Evolutionary conservation across 2,888 invertebrate species (phyloP).

Genomic region (Microplitis deprimator): DNA sequence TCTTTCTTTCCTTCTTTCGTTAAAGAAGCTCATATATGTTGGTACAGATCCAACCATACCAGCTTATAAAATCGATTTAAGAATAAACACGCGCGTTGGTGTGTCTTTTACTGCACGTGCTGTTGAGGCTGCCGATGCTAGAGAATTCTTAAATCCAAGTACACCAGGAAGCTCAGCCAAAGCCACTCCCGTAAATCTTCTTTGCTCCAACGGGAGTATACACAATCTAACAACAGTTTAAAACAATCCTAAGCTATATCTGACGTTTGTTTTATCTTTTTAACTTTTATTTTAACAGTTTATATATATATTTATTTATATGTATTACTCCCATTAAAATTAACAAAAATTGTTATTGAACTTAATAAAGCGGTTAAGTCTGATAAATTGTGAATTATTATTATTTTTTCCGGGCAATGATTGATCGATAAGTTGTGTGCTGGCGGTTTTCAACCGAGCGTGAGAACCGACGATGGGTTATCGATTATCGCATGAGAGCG

Average conservation of each 20-base stretch:
- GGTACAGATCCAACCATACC: not conserved
- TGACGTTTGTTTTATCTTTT: conserved; percentile 1
- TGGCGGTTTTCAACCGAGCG: conserved; percentile 25
- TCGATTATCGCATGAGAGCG: conserved; percentile 26
- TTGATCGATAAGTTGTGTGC: conserved; percentile 27
- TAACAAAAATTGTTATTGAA: not conserved
- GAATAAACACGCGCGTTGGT: conserved; percentile 2
- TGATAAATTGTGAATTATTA: not conserved
- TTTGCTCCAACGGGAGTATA: not conserved
- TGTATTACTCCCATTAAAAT: not conserved
- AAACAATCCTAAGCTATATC: not conserved
- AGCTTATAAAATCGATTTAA: not conserved
- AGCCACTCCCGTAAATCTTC: conserved; percentile 20
- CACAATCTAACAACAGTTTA: not conserved
- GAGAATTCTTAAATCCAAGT: not conserved
- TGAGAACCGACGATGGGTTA: conserved; percentile 25
- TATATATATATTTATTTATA: no score
- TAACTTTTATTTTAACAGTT: no score
- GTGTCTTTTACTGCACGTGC: conserved; percentile 10
- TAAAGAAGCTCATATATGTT: not conserved
- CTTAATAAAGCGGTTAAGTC: not conserved
- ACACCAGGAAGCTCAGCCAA: conserved; percentile 12
- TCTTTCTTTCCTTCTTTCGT: conserved; percentile 2
- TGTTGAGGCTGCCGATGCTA: not conserved
- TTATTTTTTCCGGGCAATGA: conserved; percentile 11